Percentiles rank a stretch among this genome's conserved stretches.
These are phyloP conservation scores for Anolis apletophallus DNA, from an alignment of 2,797 vertebrate species.

Conservation along the genomic window DNA sequence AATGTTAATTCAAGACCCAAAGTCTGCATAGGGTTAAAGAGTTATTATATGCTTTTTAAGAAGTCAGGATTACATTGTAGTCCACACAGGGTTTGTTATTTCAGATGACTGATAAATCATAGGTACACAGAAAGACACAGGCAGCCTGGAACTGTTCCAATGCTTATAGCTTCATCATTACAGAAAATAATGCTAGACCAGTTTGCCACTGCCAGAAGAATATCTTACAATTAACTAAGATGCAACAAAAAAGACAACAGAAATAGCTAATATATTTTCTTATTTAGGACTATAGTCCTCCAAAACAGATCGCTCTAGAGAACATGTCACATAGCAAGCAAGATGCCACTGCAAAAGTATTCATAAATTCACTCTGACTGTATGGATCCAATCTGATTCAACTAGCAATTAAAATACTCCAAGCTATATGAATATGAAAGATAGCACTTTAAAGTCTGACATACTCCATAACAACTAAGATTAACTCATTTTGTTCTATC, in stretches of 20 bases:
- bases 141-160: not conserved
- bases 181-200: conserved; percentile 3
- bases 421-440: conserved; percentile 17
- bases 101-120: no score
- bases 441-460: conserved; percentile 6
- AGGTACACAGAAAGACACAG: not conserved
- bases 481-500: conserved; percentile 28
- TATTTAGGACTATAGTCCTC: conserved; percentile 18
- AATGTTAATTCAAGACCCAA: not conserved
- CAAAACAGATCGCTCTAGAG: not conserved
- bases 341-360: not conserved
- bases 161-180: not conserved
- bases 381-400: conserved; percentile 23
- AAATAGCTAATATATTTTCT: conserved; percentile 5
- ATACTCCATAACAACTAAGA: conserved; percentile 5
- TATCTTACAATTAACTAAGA: not conserved
- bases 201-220: conserved; percentile 2
- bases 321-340: not conserved
- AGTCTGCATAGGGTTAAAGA: not conserved
- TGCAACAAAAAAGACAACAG: not conserved
- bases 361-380: not conserved
- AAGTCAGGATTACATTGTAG: not conserved
- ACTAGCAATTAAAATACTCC: conserved; percentile 35
- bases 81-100: no score
- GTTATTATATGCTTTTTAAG: not conserved